Conservation (phyloP, 1,140 invertebrate genomes). For the Drosophila eugracilis region DNA sequence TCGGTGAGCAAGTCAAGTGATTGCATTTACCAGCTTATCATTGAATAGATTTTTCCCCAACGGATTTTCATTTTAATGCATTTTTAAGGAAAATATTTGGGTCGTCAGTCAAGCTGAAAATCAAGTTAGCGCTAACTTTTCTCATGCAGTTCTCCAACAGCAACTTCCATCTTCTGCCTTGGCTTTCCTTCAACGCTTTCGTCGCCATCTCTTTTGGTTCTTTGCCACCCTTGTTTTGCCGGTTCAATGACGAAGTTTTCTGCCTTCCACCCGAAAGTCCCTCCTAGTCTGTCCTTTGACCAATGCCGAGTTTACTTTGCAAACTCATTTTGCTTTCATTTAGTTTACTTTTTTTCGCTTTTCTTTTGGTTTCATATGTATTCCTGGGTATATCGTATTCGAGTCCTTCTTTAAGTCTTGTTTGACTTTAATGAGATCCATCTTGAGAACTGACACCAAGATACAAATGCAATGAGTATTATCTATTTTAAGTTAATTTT, state of each 20-base stretch:
- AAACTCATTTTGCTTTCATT: constrained; percentile 56
- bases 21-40: constrained; percentile 48
- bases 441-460: neutral
- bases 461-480: no score
- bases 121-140: constrained; percentile 67
- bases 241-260: constrained; percentile 61
- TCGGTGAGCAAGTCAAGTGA: constrained; percentile 87
- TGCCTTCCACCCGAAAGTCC: constrained; percentile 8
- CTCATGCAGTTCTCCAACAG: constrained; percentile 23
- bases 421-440: neutral
- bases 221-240: constrained; percentile 54
- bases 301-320: constrained; percentile 63
- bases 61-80: constrained; percentile 56
- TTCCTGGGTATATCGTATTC: neutral
- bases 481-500: no score
- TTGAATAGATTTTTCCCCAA: constrained; percentile 22
- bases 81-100: constrained; percentile 72
- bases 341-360: neutral
- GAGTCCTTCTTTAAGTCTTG: neutral
- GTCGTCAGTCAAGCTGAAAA: constrained; percentile 73
- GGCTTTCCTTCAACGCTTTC: constrained; percentile 49
- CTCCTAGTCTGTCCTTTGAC: constrained; percentile 30
- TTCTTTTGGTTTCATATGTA: neutral
- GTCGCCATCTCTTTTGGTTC: constrained; percentile 26
- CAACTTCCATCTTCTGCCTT: constrained; percentile 34